Percentiles rank a stretch among this genome's conserved stretches.
phyloP scores from a whole-genome alignment of 2,888 invertebrate genomes.

The Drosophila longiperda region DNA sequence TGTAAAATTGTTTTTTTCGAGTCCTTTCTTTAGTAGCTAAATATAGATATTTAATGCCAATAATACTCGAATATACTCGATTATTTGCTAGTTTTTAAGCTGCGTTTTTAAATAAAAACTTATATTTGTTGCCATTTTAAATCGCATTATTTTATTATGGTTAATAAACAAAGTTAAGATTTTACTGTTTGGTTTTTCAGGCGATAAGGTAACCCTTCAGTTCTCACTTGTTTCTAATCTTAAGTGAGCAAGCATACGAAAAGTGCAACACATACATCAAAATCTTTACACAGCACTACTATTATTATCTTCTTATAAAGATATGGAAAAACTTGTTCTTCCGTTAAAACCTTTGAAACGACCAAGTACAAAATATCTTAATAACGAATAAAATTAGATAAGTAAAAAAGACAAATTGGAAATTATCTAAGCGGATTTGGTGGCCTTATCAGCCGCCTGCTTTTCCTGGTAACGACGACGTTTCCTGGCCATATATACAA shows the following conservation, averaged over 20 bases:
- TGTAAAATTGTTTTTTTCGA: constrained; percentile 35
- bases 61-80: constrained; percentile 56
- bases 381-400: constrained; percentile 8
- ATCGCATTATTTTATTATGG: constrained; percentile 30
- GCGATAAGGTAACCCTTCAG: constrained; percentile 13
- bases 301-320: constrained; percentile 15
- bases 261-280: constrained; percentile 1
- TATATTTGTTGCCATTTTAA: constrained; percentile 75
- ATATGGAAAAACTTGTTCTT: neutral
- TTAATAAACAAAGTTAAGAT: constrained; percentile 13
- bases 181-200: constrained; percentile 1
- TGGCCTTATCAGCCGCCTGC: constrained; percentile 57
- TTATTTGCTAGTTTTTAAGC: constrained; percentile 72
- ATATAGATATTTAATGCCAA: constrained; percentile 49
- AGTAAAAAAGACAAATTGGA: constrained; percentile 11
- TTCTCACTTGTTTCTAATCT: constrained; percentile 8
- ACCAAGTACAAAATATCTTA: constrained; percentile 5
- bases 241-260: constrained; percentile 1
- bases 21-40: constrained; percentile 60
- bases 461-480: constrained; percentile 86
- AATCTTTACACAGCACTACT: neutral
- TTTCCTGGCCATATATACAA: constrained; percentile 90
- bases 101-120: constrained; percentile 54
- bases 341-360: constrained; percentile 31
- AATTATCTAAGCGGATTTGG: constrained; percentile 37